Base-by-base conservation (phyloP, 2,888 invertebrate species). In the Drosophila prolongata region DNA sequence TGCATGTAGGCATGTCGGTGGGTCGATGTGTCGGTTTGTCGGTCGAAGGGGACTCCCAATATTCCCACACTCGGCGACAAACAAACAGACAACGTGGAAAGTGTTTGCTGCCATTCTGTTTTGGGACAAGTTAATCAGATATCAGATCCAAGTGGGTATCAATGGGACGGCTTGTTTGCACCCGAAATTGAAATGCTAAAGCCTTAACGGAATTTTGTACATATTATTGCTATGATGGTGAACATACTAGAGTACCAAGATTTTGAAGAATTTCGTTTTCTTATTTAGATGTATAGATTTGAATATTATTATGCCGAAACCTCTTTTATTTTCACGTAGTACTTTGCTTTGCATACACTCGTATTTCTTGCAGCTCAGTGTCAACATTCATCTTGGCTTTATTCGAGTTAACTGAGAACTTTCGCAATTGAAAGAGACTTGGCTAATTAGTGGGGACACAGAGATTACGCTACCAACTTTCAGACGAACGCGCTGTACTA, bases 41-140 rank as follows among this genome's bases (percentile, higher is more conserved):
- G 24, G 24, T 24, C 24, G 8, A 30, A 2, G 30, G 30, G 30
- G 30, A 30, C 30, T 1, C 8, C 30, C 30, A 30, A 30, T 30
- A 30, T 6, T 30, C 46, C 27, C 46, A 46, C 46, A 30, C 46
- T 47, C 14, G 27, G 16, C 30, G 27, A 38, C 55, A 55, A 44
- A 56, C 44, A 56, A 14, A 13, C 19, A 0, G 43, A 16, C 16
- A 11, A 14, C 24, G 54, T 42, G 16, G 57, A 37, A 56, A 61
- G 58, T 61, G 62, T 61, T 49, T 64, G 49, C 35, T 61, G 46
- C 24, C 47, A 42, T 43, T 61, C 62, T 64, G 49, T 64, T 61
- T 49, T 42, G 61, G 49, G 40, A 61, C 62, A 64, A 64, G 62
- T 61, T 64, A 64, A 64, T 64, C 62, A 64, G 62, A 61, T 49